Percentiles rank a stretch among this genome's conserved stretches.
Evolutionary conservation across 1,140 invertebrate genomes (phyloP).

Genomic region (Micrasema longulum): DNA sequence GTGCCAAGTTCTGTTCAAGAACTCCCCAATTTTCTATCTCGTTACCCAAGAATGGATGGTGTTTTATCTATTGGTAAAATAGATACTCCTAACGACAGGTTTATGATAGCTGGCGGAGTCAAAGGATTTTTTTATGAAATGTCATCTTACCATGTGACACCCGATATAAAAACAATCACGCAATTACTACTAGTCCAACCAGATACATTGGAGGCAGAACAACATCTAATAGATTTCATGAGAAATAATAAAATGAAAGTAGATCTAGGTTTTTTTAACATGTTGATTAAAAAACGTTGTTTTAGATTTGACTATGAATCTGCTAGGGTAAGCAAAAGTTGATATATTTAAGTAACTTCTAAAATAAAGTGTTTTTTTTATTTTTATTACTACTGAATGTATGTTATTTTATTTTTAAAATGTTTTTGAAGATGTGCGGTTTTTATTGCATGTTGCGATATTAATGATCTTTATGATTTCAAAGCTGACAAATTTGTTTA

Average conservation of each 20-base stretch:
- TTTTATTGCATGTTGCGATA: no score
- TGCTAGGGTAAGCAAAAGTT: slow-evolving; percentile 72
- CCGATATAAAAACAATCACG: slow-evolving; percentile 84
- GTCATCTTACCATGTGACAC: slow-evolving; percentile 73
- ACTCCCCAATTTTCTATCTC: slow-evolving; percentile 72
- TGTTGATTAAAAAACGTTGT: slow-evolving; percentile 84
- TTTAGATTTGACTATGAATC: slow-evolving; percentile 73
- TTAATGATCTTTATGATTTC: slow-evolving; percentile 1
- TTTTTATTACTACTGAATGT: no score
- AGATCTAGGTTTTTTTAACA: slow-evolving; percentile 88
- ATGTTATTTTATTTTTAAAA: no score
- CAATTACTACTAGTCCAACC: slow-evolving; percentile 81
- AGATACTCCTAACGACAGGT: slow-evolving; percentile 71
- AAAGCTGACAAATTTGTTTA: slow-evolving; percentile 31
- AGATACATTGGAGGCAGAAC: slow-evolving; percentile 73
- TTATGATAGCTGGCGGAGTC: slow-evolving; percentile 85
- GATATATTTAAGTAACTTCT: background rate
- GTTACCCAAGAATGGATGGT: slow-evolving; percentile 68
- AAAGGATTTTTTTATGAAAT: slow-evolving; percentile 81
- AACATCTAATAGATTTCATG: slow-evolving; percentile 73
- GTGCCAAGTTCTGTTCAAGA: slow-evolving; percentile 6
- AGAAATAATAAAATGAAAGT: slow-evolving; percentile 70
- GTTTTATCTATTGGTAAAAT: slow-evolving; percentile 71
- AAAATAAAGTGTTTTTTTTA: no score
- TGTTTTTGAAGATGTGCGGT: no score